Evolutionary conservation across 1,140 invertebrate genomes (phyloP).

Genomic region (Magallana ariakensis): DNA sequence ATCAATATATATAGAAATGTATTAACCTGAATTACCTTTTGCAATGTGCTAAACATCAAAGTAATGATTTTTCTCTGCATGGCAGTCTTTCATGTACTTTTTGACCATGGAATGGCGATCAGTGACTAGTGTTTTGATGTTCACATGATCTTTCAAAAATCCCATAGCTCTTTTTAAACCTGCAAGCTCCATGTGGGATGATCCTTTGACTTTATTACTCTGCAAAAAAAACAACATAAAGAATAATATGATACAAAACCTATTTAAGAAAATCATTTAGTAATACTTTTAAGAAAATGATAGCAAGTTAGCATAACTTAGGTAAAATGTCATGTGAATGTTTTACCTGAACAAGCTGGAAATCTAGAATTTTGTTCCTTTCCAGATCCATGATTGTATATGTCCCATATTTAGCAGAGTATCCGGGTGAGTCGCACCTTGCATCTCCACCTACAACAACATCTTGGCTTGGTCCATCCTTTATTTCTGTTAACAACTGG

Average conservation of each 20-base stretch:
- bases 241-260: too few relatives aligned
- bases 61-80: background rate
- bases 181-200: constrained; percentile 51
- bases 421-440: constrained; percentile 50
- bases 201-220: constrained; percentile 56
- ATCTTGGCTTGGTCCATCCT: background rate
- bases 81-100: constrained; percentile 25
- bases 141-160: constrained; percentile 13
- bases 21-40: constrained; percentile 42
- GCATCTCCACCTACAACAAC: constrained; percentile 51
- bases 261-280: too few relatives aligned
- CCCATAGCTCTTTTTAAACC: constrained; percentile 43
- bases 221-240: constrained; percentile 36
- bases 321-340: too few relatives aligned
- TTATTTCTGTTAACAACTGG: background rate
- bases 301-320: too few relatives aligned
- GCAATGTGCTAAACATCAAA: constrained; percentile 53
- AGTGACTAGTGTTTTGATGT: constrained; percentile 40
- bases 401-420: constrained; percentile 57
- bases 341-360: constrained; percentile 55
- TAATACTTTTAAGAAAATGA: too few relatives aligned
- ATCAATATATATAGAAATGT: too few relatives aligned
- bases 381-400: constrained; percentile 55
- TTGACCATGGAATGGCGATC: constrained; percentile 37
- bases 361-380: constrained; percentile 46